phyloP scores from a whole-genome alignment of 2,888 invertebrate species.

The Branchipolynoe longqiensis region DNA sequence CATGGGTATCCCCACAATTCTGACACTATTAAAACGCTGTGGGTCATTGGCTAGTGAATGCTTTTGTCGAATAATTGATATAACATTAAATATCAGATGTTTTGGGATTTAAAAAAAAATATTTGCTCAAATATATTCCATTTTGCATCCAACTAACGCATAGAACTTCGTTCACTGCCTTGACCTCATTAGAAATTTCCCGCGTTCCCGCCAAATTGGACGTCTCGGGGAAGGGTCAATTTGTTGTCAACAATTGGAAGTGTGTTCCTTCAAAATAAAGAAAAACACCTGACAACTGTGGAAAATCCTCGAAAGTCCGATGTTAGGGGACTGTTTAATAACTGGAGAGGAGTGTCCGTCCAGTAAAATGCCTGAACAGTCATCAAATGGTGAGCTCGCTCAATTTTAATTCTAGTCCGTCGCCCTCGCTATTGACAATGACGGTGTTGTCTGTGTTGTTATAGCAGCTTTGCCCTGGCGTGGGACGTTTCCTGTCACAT shows the following conservation, averaged over 20 bases:
- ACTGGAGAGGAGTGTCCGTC: background rate
- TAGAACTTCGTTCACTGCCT: background rate
- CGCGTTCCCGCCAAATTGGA: slow-evolving; percentile 30
- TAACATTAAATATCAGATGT: too few species aligned
- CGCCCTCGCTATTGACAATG: too few species aligned
- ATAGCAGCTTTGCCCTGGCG: too few species aligned
- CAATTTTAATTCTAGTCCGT: background rate
- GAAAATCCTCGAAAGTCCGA: background rate
- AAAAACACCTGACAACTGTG: background rate
- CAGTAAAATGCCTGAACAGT: slow-evolving; percentile 38
- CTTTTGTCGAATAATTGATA: too few species aligned
- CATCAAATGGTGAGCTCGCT: background rate
- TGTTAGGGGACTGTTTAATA: slow-evolving; percentile 32
- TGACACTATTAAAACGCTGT: too few species aligned
- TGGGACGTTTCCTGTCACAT: too few species aligned
- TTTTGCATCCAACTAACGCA: slow-evolving; percentile 12
- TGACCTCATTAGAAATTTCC: slow-evolving; percentile 37
- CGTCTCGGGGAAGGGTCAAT: background rate
- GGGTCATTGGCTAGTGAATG: too few species aligned
- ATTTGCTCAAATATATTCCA: background rate
- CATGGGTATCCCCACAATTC: too few species aligned
- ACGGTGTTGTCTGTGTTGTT: too few species aligned
- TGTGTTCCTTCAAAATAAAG: background rate
- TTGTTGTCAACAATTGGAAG: slow-evolving; percentile 22
- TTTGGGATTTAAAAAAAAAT: too few species aligned